These are phyloP conservation scores for Galeruca laticollis DNA, from an alignment of 2,888 invertebrate species.

Conservation along the genomic window DNA sequence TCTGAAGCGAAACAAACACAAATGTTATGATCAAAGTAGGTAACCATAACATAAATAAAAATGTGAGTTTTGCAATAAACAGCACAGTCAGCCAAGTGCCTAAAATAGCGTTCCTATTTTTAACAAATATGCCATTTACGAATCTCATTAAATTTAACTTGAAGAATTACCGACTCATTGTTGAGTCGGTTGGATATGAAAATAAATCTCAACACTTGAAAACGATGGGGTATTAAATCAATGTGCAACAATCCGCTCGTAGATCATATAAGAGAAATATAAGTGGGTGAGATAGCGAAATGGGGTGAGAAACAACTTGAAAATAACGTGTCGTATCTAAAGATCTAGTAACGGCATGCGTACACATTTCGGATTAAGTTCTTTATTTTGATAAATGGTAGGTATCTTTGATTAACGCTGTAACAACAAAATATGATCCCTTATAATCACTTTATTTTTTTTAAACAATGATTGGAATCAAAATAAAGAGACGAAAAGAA, in stretches of 20 bases:
- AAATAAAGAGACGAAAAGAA: neutral
- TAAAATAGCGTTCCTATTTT: too few species aligned
- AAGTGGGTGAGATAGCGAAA: constrained; percentile 52
- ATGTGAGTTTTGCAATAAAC: too few species aligned
- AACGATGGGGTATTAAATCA: constrained; percentile 46
- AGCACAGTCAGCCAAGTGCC: too few species aligned
- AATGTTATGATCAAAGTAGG: too few species aligned
- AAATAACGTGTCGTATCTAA: constrained; percentile 59
- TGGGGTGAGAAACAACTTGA: constrained; percentile 58
- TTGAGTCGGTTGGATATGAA: constrained; percentile 24
- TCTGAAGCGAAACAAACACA: too few species aligned
- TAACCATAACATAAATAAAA: too few species aligned
- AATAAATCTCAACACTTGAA: constrained; percentile 36
- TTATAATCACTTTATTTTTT: neutral
- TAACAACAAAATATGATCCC: neutral
- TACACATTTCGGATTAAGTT: constrained; percentile 35
- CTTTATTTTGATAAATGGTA: constrained; percentile 26
- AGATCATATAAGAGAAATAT: constrained; percentile 51
- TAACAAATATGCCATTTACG: too few species aligned
- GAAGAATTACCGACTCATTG: neutral
- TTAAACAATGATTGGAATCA: neutral
- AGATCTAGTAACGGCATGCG: constrained; percentile 41
- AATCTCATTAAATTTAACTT: neutral
- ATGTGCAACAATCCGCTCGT: constrained; percentile 55
- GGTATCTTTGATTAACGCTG: constrained; percentile 2